Evolutionary conservation across 2,113 vertebrate species (phyloP).

Genomic region (Crotophaga sulcirostris): DNA sequence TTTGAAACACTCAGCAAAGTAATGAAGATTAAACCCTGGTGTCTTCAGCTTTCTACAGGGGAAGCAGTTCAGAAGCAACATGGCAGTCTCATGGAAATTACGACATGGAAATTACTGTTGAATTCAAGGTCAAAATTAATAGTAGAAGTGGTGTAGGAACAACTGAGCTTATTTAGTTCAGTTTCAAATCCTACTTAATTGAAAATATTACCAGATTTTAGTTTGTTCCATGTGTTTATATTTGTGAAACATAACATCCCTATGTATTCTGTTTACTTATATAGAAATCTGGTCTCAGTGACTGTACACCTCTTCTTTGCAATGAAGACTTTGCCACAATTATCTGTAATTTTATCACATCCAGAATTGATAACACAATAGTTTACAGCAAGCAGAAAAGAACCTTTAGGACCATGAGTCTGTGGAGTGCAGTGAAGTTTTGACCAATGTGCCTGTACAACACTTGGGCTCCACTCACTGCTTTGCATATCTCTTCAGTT

Average conservation of each 20-base stretch:
- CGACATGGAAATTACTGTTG: neutral
- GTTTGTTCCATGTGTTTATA: neutral
- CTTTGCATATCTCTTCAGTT: neutral
- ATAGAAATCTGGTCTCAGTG: neutral
- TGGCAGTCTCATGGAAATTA: neutral
- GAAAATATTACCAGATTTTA: neutral
- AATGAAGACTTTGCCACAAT: neutral
- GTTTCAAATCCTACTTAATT: neutral
- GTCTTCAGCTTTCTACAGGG: neutral
- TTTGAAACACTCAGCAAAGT: neutral
- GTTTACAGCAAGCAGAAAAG: neutral
- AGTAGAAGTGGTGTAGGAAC: neutral
- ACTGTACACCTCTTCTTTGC: neutral
- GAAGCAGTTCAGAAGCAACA: neutral
- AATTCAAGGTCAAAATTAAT: neutral
- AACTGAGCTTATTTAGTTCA: neutral
- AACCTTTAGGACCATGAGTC: neutral
- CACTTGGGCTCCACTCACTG: neutral
- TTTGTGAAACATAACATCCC: neutral
- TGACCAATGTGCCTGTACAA: neutral
- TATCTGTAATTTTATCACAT: neutral
- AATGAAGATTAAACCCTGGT: neutral
- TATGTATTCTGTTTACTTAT: neutral
- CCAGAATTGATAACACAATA: neutral
- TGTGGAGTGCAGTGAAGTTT: neutral